These are phyloP conservation scores for Leptinotarsa undecemlineata DNA, from an alignment of 1,140 invertebrate genomes.

Conservation along the genomic window DNA sequence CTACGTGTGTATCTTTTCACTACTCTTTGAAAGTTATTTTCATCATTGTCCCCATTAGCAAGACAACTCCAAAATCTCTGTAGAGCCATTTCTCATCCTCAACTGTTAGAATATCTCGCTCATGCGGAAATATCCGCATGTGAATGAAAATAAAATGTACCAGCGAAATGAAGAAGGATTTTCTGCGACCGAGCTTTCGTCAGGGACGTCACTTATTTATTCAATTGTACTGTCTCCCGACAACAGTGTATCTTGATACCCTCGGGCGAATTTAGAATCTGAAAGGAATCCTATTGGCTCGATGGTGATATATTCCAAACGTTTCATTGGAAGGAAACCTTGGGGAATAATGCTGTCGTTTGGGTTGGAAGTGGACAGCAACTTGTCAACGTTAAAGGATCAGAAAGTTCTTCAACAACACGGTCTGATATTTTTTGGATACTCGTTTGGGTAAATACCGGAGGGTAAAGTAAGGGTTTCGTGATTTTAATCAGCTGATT, in stretches of 20 bases:
- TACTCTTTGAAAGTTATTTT: too few relatives aligned
- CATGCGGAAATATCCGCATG: background rate
- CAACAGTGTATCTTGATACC: slow-evolving; percentile 19
- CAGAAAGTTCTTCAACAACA: slow-evolving; percentile 19
- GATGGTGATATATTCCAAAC: slow-evolving; percentile 48
- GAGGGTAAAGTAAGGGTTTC: too few relatives aligned
- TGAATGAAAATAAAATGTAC: background rate
- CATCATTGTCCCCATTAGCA: too few relatives aligned
- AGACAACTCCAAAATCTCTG: too few relatives aligned
- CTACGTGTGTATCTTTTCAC: too few relatives aligned
- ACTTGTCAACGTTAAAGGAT: slow-evolving; percentile 20
- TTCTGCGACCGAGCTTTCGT: background rate
- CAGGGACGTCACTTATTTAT: slow-evolving; percentile 1
- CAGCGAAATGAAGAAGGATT: slow-evolving; percentile 3
- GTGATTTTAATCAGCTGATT: too few relatives aligned
- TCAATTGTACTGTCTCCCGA: background rate
- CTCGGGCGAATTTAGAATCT: slow-evolving; percentile 40
- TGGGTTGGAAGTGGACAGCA: slow-evolving; percentile 30
- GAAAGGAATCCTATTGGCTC: slow-evolving; percentile 48
- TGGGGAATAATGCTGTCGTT: slow-evolving; percentile 35
- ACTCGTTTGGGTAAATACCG: slow-evolving; percentile 40
- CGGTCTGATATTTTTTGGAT: background rate
- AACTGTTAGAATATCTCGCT: background rate
- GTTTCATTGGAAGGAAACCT: slow-evolving; percentile 45
- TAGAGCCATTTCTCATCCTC: too few relatives aligned